A percentile compares a stretch with the other conserved stretches of the same genome.
Conservation (phyloP, 2,888 invertebrate genomes). For the Copidosoma aretas region DNA sequence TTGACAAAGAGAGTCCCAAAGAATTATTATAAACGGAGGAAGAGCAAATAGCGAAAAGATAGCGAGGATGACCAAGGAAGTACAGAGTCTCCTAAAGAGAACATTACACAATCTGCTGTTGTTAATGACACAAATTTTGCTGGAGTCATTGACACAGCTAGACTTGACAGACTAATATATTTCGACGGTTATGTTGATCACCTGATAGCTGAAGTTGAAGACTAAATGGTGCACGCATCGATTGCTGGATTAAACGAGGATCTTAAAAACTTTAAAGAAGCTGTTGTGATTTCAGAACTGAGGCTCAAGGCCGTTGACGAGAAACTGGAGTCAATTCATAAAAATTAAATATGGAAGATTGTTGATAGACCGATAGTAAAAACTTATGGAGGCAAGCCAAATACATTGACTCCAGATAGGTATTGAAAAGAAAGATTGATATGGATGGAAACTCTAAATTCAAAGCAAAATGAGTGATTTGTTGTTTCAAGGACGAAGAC, state of each 20-base stretch:
- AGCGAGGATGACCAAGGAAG: neutral
- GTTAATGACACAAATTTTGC: constrained; percentile 1
- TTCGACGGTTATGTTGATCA: neutral
- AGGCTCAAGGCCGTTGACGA: constrained; percentile 4
- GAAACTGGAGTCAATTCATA: too few species aligned
- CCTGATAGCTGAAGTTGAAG: neutral
- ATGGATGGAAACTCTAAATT: neutral
- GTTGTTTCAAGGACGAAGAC: too few species aligned
- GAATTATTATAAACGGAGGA: constrained; percentile 2
- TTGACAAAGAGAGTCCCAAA: neutral
- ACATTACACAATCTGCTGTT: neutral
- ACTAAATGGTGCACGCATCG: constrained; percentile 16
- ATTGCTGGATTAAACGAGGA: constrained; percentile 29
- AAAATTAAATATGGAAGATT: constrained; percentile 38
- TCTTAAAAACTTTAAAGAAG: constrained; percentile 31
- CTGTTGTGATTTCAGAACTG: constrained; percentile 26
- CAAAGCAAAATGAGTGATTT: too few species aligned
- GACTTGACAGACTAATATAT: neutral
- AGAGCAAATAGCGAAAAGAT: constrained; percentile 4
- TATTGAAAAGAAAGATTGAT: neutral
- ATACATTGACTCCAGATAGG: constrained; percentile 33
- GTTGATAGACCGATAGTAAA: constrained; percentile 20
- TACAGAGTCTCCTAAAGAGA: neutral
- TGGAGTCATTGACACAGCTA: neutral
- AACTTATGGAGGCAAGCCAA: constrained; percentile 23